These are phyloP conservation scores for Drosophila eohydei DNA, from an alignment of 2,888 invertebrate genomes.

Conservation along the genomic window DNA sequence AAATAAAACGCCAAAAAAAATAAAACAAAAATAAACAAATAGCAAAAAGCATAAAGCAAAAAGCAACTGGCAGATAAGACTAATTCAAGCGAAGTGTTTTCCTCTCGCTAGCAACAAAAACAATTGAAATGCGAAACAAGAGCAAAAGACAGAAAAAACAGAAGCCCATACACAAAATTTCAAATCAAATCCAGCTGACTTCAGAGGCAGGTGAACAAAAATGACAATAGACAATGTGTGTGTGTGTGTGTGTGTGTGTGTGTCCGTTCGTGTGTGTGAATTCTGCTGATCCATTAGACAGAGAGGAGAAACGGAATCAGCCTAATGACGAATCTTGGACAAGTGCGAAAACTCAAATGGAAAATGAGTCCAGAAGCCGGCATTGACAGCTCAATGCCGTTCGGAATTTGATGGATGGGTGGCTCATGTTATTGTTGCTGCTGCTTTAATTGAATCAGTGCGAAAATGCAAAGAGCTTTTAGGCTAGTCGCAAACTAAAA, in stretches of 20 bases:
- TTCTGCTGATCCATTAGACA: conserved; percentile 56
- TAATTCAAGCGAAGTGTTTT: conserved; percentile 43
- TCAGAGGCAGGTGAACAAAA: conserved; percentile 58
- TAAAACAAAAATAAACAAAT: conserved; percentile 4
- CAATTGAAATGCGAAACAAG: conserved; percentile 21
- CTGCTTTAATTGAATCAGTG: conserved; percentile 17
- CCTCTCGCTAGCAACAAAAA: conserved; percentile 34
- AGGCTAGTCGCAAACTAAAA: conserved; percentile 14
- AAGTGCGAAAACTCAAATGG: conserved; percentile 48
- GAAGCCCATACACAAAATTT: conserved; percentile 37
- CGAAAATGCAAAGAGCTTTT: conserved; percentile 28
- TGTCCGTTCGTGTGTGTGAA: conserved; percentile 1
- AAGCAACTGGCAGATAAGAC: conserved; percentile 33
- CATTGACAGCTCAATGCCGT: conserved; percentile 44
- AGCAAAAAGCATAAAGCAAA: conserved; percentile 26
- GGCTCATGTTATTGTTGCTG: neutral
- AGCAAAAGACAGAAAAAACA: neutral
- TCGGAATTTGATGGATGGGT: conserved; percentile 38
- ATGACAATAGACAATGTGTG: conserved; percentile 31
- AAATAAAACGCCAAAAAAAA: conserved; percentile 2
- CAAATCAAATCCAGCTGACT: conserved; percentile 64
- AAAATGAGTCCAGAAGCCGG: conserved; percentile 36
- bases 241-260: conserved; percentile 1
- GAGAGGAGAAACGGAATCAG: conserved; percentile 35
- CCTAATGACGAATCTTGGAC: conserved; percentile 42